Percentiles rank a stretch among this genome's conserved stretches.
Conservation (phyloP, 2,888 invertebrate species). For the Acleris holmiana region DNA sequence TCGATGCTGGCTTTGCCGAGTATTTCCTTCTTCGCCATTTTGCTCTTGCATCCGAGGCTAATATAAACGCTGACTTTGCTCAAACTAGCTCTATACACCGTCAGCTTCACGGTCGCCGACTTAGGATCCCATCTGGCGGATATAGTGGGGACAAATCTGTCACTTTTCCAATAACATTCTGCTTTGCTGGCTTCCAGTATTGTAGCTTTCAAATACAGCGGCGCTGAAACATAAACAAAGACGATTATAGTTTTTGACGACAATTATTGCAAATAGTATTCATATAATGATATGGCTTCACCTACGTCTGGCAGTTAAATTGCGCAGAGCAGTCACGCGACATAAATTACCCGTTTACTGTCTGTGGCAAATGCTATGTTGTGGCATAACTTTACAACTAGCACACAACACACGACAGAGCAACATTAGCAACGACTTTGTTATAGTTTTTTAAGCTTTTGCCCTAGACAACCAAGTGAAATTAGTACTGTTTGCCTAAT, state of each 20-base stretch:
- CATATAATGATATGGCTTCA: background rate
- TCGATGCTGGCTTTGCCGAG: conserved; percentile 88
- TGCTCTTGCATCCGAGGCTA: conserved; percentile 87
- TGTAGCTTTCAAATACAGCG: conserved; percentile 90
- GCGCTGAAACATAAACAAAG: conserved; percentile 75
- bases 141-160: conserved; percentile 89
- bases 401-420: conserved; percentile 2
- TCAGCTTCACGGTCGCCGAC: conserved; percentile 85
- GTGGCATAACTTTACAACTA: background rate
- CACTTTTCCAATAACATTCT: conserved; percentile 88
- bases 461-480: no score
- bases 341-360: conserved; percentile 13
- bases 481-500: no score
- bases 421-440: background rate
- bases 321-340: conserved; percentile 24
- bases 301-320: conserved; percentile 11
- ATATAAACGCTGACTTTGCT: conserved; percentile 87
- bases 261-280: background rate
- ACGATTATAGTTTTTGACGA: background rate
- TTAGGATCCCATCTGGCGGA: conserved; percentile 90
- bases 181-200: conserved; percentile 87
- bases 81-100: conserved; percentile 86
- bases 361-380: conserved; percentile 3
- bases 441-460: background rate
- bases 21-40: conserved; percentile 87